A percentile compares a stretch with the other conserved stretches of the same genome.
Conservation (phyloP, 2,888 invertebrate species). For the Epirrhoe tristata region DNA sequence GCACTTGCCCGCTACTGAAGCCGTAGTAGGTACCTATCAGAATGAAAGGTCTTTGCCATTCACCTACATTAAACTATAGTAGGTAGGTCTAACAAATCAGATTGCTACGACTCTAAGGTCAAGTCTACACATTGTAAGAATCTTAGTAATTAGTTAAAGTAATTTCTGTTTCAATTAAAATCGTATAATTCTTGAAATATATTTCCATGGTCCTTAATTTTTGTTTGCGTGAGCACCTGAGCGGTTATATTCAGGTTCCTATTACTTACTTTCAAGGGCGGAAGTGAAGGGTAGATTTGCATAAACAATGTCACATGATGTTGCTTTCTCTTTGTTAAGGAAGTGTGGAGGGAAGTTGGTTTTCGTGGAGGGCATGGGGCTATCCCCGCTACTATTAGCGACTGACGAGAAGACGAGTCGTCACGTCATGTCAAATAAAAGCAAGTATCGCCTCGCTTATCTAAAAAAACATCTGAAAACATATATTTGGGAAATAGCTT, state of each 20-base stretch:
- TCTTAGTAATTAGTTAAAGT: slow-evolving; percentile 17
- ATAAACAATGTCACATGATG: slow-evolving; percentile 41
- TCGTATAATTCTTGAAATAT: slow-evolving; percentile 16
- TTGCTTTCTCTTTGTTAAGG: slow-evolving; percentile 40
- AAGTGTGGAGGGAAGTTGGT: slow-evolving; percentile 15
- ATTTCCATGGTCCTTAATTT: slow-evolving; percentile 17
- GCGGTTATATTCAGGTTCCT: slow-evolving; percentile 24
- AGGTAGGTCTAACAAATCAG: not conserved
- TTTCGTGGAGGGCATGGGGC: not conserved
- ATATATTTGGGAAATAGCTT: too few species aligned
- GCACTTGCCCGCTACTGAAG: too few species aligned
- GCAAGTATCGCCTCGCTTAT: too few species aligned
- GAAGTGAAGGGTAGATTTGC: slow-evolving; percentile 41
- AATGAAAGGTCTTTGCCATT: too few species aligned
- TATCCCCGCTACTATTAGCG: too few species aligned
- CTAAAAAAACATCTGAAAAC: too few species aligned
- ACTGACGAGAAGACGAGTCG: too few species aligned
- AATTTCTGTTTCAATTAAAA: slow-evolving; percentile 34
- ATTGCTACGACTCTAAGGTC: slow-evolving; percentile 2
- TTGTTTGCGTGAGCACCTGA: slow-evolving; percentile 41
- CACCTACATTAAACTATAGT: too few species aligned
- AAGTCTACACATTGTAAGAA: slow-evolving; percentile 9
- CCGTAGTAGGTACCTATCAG: too few species aligned
- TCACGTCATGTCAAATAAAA: too few species aligned
- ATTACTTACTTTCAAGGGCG: slow-evolving; percentile 43